Base-by-base conservation (phyloP, 2,888 invertebrate genomes). In the Meloe dianella region DNA sequence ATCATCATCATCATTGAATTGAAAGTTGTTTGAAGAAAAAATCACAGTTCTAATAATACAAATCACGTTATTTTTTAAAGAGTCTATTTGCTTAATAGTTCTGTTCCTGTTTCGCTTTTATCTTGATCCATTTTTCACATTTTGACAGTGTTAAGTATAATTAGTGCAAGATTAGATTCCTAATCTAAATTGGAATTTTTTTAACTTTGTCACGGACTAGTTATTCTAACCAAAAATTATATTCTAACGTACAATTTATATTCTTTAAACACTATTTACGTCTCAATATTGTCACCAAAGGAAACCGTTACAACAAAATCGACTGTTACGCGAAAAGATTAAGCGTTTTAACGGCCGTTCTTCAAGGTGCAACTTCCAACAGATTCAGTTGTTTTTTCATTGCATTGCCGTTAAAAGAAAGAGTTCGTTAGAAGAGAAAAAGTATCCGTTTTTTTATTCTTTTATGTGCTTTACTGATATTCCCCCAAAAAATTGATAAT, bases 141-240 rank as follows among this genome's bases (percentile, higher is more conserved):
- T 71, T 64, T 61, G 71, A 71, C 71, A 69, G 68, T 64, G 57
- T 61, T 63, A 67, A 69, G 68, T 64, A 54, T 64, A 67, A 67
- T 67, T 67, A 67, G 64, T 35, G 67, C 61, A 64, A 59, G 32
- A 32, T 17, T 22, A 63, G 66, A 67, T 67, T 60, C 61, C 58
- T 64, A 61, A 67, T 67, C 67, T 63, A 64, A 67, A 67, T 60
- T 61, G 61, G 64, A 61, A 67, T 67, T 67, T 66, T 66, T 56
- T 32, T n/a, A n/a, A 29, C 29, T 22, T 61, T 61, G 47, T 60
- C 64, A 64, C 51, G 64, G 56, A 56, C 29, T 47, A 47, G 47
- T 63, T 63, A 29, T 22, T 58, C n/a, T 41, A 17, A 27, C 20
- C 17, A 59, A 17, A n/a, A 7, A 41, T 41, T 17, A 17, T 41